Evolutionary conservation across 2,888 invertebrate genomes (phyloP), one percentile per base, ranked within the genome.

Genomic region (Xylota segnis): DNA sequence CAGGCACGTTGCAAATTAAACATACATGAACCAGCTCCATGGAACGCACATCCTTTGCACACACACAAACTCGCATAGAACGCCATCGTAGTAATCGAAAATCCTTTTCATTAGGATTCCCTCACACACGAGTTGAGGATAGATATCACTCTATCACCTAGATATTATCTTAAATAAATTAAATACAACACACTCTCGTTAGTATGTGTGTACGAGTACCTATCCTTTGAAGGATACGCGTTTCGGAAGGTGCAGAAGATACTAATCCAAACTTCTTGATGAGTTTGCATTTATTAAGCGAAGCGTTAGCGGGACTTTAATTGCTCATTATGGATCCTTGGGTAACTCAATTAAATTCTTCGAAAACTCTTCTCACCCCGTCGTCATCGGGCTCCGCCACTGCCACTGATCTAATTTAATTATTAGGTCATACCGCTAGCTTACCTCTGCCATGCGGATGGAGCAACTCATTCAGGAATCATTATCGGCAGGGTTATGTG

Each of bases 261-360:
- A 76, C 65, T 43, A 37, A 52, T 59, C 66, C 52, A 52, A 71
- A 78, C 47, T 84, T 84, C 52, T 75, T 79, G 75, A 84, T 84
- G 70, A 75, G 75, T 79, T 79, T 79, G 70, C 65, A 52, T 83
- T 74, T 63, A 70, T 78, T 78, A 78, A 12, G 58, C 7, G n/a
- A 56, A 68, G 54, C 58, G 59, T 74, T 68, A 74, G 72, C 59
- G 59, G 23, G 72, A 54, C 52, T 84, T 70, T 79, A 84, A 84
- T 84, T 84, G 75, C 58, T 75, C 84, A 79, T 84, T 79, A 84
- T 16, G 79, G 59, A 70, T 79, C 47, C 78, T 68, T 63, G 74
- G 27, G 43, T 79, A 71, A 70, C 58, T 71, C 70, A 75, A 70
- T 84, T 84, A 71, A 75, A 77, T 59, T 70, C 52, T 59, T 34